phyloP scores from a whole-genome alignment of 1,140 invertebrate species.

The Heterodera schachtii region DNA sequence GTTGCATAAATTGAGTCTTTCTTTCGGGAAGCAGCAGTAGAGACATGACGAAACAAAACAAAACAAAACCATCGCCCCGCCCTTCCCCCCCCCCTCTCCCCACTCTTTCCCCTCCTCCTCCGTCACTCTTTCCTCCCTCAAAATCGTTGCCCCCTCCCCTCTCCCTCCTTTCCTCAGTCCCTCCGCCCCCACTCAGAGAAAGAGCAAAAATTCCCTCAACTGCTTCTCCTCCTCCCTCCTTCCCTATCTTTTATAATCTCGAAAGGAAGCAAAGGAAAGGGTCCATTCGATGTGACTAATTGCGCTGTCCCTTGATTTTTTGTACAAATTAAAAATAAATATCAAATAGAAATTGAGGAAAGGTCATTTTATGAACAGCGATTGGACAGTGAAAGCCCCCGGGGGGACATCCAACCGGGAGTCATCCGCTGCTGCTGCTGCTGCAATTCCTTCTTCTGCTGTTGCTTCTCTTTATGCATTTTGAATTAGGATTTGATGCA shows the following conservation, averaged over 20 bases:
- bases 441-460: neutral
- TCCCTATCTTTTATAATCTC: neutral
- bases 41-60: neutral
- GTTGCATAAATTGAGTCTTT: neutral
- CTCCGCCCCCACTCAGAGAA: neutral
- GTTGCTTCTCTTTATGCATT: neutral
- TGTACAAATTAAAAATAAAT: neutral
- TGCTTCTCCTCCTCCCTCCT: neutral
- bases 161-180: neutral
- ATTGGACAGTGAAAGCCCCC: no score
- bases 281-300: neutral
- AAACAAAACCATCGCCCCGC: neutral
- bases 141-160: neutral
- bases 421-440: neutral
- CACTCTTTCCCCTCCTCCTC: constrained; percentile 11
- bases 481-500: neutral
- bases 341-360: neutral
- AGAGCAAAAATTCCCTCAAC: neutral
- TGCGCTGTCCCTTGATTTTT: neutral
- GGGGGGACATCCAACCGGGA: no score
- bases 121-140: constrained; percentile 6
- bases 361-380: neutral
- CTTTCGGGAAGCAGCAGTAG: neutral
- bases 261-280: neutral
- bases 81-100: no score